These are phyloP conservation scores for Allobates femoralis DNA, from an alignment of 2,797 vertebrate species.

Conservation along the genomic window DNA sequence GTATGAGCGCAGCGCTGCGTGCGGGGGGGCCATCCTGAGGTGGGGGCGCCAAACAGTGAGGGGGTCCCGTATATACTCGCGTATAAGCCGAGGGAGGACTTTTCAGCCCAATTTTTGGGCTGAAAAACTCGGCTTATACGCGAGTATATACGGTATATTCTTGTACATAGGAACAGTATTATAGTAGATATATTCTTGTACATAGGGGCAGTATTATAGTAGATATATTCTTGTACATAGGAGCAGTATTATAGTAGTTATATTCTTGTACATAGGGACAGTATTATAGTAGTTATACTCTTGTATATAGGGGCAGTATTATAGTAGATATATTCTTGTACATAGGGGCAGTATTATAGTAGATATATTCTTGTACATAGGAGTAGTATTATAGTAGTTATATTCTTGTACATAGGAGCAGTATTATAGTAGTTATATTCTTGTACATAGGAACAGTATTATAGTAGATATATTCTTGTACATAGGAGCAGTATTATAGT, in stretches of 20 bases:
- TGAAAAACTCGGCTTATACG: no score
- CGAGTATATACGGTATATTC: no score
- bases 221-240: background rate
- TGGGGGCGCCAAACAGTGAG: no score
- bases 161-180: background rate
- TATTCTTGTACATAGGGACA: background rate
- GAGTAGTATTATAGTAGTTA: background rate
- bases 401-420: background rate
- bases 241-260: background rate
- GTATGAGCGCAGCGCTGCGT: no score
- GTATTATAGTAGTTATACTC: conserved; percentile 4
- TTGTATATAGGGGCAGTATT: no score
- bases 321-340: no score
- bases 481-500: background rate
- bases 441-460: background rate
- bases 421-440: conserved; percentile 4
- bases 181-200: no score
- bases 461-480: background rate
- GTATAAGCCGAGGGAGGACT: no score
- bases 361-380: conserved; percentile 3
- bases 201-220: background rate
- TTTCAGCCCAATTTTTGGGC: no score
- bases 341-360: no score
- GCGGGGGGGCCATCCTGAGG: no score
- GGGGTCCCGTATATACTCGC: no score